These are phyloP conservation scores for Macropodus opercularis DNA, from an alignment of 2,797 vertebrate genomes.

Conservation along the genomic window DNA sequence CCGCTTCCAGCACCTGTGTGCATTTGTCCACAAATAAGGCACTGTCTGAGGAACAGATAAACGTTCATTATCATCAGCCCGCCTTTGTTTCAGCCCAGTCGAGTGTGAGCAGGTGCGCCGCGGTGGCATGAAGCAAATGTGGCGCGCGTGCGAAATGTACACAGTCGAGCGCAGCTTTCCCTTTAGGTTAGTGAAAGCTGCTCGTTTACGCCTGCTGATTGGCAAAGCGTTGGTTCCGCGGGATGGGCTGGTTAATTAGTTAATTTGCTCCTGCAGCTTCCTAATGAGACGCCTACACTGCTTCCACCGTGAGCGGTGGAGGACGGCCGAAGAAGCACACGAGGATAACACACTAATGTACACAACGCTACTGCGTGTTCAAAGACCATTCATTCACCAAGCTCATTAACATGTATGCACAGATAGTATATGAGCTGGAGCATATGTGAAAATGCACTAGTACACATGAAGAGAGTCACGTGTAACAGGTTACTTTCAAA, in stretches of 20 bases:
- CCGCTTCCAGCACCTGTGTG: constrained; percentile 13
- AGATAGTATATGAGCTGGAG: constrained; percentile 7
- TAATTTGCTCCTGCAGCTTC: constrained; percentile 66
- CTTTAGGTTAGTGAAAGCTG: constrained; percentile 25
- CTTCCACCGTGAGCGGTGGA: constrained; percentile 41
- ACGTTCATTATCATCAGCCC: constrained; percentile 50
- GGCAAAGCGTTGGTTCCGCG: constrained; percentile 39
- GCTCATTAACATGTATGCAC: constrained; percentile 17
- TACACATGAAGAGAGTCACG: too few species aligned
- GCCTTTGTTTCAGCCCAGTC: constrained; percentile 42
- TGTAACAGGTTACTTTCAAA: too few species aligned
- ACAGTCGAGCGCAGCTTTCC: constrained; percentile 22
- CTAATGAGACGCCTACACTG: constrained; percentile 52
- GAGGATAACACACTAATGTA: constrained; percentile 23
- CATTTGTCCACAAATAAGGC: constrained; percentile 22
- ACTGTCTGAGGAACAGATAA: constrained; percentile 42
- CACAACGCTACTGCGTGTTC: constrained; percentile 27
- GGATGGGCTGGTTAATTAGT: constrained; percentile 63
- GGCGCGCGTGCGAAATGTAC: constrained; percentile 13
- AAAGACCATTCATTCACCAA: constrained; percentile 20
- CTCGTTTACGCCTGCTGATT: constrained; percentile 49
- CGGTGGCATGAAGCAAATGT: constrained; percentile 10
- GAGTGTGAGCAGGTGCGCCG: constrained; percentile 16
- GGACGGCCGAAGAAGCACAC: constrained; percentile 38
- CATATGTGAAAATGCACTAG: not conserved